phyloP scores from a whole-genome alignment of 2,888 invertebrate genomes.

The Macropis europaea region DNA sequence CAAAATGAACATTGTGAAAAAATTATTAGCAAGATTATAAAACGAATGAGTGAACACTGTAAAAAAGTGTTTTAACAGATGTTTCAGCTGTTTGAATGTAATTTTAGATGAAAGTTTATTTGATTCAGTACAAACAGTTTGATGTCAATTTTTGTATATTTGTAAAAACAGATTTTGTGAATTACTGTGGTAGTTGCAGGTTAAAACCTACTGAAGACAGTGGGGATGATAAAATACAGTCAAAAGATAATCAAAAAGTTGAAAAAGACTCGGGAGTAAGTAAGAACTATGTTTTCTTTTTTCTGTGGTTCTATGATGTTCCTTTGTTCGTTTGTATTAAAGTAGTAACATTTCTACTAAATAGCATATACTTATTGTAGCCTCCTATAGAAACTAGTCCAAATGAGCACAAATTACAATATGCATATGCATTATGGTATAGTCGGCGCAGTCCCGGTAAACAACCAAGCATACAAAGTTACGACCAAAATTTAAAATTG shows the following conservation, averaged over 20 bases:
- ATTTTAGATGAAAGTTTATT: background rate
- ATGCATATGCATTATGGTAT: conserved; percentile 96
- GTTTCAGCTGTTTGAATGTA: background rate
- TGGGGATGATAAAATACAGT: conserved; percentile 83
- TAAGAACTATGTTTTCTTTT: conserved; percentile 8
- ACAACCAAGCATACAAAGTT: conserved; percentile 82
- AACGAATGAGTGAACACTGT: background rate
- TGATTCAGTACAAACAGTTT: background rate
- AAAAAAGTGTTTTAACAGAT: background rate
- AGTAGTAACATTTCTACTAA: background rate
- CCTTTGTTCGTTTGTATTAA: background rate
- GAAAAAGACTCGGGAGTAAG: conserved; percentile 77
- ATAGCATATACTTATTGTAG: conserved; percentile 67
- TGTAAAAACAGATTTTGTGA: conserved; percentile 6
- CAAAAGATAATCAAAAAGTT: conserved; percentile 77
- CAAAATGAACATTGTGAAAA: background rate
- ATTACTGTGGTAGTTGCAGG: conserved; percentile 74
- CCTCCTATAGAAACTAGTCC: conserved; percentile 88
- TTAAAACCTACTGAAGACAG: conserved; percentile 84
- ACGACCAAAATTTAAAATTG: conserved; percentile 91
- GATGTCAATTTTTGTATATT: background rate
- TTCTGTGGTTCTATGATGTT: background rate
- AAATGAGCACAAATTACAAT: conserved; percentile 95
- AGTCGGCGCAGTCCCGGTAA: conserved; percentile 84
- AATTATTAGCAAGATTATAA: background rate